Base-by-base conservation (phyloP, 2,113 vertebrate genomes). In the Gallinago media region DNA sequence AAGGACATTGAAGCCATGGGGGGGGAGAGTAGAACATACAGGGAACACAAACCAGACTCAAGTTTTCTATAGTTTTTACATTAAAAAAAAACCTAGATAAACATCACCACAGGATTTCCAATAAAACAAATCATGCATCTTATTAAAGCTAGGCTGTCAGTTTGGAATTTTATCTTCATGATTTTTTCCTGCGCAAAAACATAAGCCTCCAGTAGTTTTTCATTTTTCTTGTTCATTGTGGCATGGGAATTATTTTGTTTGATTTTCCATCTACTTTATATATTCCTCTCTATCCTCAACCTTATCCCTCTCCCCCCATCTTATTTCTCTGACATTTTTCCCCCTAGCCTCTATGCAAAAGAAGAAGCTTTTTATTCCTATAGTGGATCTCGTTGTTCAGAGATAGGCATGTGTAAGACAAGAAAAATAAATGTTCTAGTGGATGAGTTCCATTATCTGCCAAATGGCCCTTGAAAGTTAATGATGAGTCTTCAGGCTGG, bases 391-490 rank as follows among this genome's bases (percentile, higher is more conserved):
- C 87, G 63, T 58, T 90, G 44, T 76, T 87, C 61, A 71, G 58
- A 81, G 72, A 94, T 23, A 83, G 50, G n/a, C 56, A 76, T 31
- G 40, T 85, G 52, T 67, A 85, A 85, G 82, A 91, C 55, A 83
- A 87, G 67, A 89, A 82, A 77, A 94, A 91, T 71, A 94, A 91
- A 81, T 90, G 47, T 76, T 85, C 94, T 42, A 82, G 50, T 75
- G 67, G n/a, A 95, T 87, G 44, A 90, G 38, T 95, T 85, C 47
- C 66, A 95, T 96, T 96, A 95, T 89, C 78, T 96, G 68, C 78
- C 76, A 95, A 97, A 97, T 80, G 40, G 71, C 73, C 89, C 73
- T 95, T 94, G 85, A 94, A 97, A 97, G 90, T 92, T 96, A 97
- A 97, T 96, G 95, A 94, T 62, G n/a, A 96, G 5, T 87, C 79